phyloP scores from a whole-genome alignment of 2,113 vertebrate species.

The Alethe castanea region DNA sequence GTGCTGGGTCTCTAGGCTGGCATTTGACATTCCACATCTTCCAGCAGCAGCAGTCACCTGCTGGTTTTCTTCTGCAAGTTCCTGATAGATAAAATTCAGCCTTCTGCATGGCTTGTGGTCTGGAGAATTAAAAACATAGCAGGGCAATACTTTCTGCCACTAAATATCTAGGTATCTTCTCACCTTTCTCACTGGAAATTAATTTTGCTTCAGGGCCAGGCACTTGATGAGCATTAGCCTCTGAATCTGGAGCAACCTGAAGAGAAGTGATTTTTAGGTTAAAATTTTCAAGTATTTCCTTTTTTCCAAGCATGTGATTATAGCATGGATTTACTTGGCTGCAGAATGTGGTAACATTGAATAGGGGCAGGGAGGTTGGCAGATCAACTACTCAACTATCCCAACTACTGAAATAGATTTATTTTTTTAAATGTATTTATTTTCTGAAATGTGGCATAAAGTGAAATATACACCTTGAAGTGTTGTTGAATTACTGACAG shows the following conservation, averaged over 20 bases:
- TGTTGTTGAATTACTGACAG: not conserved
- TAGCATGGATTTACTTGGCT: not conserved
- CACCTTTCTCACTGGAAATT: not conserved
- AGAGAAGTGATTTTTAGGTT: not conserved
- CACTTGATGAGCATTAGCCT: not conserved
- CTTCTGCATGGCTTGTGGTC: not conserved
- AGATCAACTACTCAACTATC: not conserved
- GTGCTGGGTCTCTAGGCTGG: not conserved
- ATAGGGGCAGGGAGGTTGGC: not conserved
- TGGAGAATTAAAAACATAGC: not conserved
- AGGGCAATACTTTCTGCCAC: not conserved
- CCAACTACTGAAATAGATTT: not conserved
- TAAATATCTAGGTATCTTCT: not conserved
- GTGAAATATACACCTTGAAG: not conserved
- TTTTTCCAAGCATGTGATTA: not conserved
- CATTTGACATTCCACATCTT: not conserved
- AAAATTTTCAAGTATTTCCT: not conserved
- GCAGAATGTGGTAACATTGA: not conserved
- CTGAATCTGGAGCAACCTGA: not conserved
- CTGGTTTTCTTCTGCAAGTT: not conserved
- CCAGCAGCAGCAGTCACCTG: not conserved
- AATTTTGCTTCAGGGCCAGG: not conserved
- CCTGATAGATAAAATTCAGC: not conserved
- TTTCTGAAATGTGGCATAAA: not conserved
- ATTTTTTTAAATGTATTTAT: not conserved